Percentiles rank a stretch among this genome's conserved stretches.
These are phyloP conservation scores for Brienomyrus longianalis DNA, from an alignment of 2,113 vertebrate species.

Conservation along the genomic window DNA sequence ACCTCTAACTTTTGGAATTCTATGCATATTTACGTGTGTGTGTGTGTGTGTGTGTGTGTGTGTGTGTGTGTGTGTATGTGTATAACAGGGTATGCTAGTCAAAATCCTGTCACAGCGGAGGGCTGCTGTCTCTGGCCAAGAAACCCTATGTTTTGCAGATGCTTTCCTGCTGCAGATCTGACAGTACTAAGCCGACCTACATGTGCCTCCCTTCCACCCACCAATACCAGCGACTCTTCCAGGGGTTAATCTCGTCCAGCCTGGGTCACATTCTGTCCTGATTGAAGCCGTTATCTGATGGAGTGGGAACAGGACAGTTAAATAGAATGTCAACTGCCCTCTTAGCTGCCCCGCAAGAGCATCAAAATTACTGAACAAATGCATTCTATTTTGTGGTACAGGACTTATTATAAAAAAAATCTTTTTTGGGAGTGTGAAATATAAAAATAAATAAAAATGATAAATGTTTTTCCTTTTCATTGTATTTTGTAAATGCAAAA, in stretches of 20 bases:
- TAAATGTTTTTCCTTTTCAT: neutral
- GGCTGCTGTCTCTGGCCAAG: neutral
- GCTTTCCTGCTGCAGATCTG: conserved; percentile 5
- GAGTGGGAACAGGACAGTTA: conserved; percentile 11
- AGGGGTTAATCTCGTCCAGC: conserved; percentile 25
- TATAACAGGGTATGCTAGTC: neutral
- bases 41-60: neutral
- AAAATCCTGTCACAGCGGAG: neutral
- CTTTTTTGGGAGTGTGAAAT: neutral
- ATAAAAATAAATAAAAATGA: neutral
- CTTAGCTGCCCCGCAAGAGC: neutral
- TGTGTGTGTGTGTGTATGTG: neutral
- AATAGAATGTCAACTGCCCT: conserved; percentile 18
- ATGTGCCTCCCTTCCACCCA: neutral
- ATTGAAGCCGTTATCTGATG: conserved; percentile 28
- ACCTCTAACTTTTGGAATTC: neutral
- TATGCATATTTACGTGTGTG: neutral
- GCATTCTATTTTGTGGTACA: neutral
- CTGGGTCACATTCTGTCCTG: conserved; percentile 20
- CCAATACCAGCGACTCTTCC: neutral
- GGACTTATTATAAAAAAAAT: conserved; percentile 5
- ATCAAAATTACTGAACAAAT: conserved; percentile 10
- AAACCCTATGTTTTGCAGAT: neutral
- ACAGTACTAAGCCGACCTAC: neutral
- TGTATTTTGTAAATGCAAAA: neutral